These are phyloP conservation scores for Zootoca vivipara DNA, from an alignment of 2,113 vertebrate genomes.

Conservation along the genomic window DNA sequence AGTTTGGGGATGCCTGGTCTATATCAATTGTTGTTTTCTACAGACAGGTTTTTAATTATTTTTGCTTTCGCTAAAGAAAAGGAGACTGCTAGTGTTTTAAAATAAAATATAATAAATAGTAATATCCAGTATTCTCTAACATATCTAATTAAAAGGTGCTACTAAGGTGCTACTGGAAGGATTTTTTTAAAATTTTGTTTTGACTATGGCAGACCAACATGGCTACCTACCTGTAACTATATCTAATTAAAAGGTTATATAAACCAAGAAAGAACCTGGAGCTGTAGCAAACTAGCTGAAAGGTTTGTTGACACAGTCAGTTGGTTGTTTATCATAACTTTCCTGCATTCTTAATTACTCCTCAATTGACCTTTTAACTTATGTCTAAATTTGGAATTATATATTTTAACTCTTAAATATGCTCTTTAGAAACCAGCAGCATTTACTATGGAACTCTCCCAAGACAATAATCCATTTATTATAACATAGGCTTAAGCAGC, in stretches of 20 bases:
- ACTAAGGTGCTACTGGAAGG: too few relatives aligned
- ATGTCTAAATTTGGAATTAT: background rate
- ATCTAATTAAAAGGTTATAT: background rate
- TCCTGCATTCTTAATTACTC: background rate
- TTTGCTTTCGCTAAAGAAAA: background rate
- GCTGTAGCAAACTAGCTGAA: background rate
- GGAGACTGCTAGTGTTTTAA: background rate
- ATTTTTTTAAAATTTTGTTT: too few relatives aligned
- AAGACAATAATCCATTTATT: background rate
- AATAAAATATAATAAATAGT: background rate
- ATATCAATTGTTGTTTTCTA: background rate
- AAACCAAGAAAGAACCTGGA: background rate
- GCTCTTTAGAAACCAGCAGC: background rate
- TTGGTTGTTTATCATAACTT: background rate
- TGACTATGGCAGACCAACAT: too few relatives aligned
- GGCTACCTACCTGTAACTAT: too few relatives aligned
- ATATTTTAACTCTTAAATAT: background rate
- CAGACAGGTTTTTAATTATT: background rate
- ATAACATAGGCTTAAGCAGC: background rate
- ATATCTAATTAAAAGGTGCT: background rate
- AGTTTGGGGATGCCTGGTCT: too few relatives aligned
- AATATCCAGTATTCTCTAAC: background rate
- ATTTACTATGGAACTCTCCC: background rate
- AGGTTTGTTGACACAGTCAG: too few relatives aligned
- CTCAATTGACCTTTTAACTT: background rate